Base-by-base conservation (phyloP, 2,888 invertebrate genomes). In the Troides oblongomaculatus region DNA sequence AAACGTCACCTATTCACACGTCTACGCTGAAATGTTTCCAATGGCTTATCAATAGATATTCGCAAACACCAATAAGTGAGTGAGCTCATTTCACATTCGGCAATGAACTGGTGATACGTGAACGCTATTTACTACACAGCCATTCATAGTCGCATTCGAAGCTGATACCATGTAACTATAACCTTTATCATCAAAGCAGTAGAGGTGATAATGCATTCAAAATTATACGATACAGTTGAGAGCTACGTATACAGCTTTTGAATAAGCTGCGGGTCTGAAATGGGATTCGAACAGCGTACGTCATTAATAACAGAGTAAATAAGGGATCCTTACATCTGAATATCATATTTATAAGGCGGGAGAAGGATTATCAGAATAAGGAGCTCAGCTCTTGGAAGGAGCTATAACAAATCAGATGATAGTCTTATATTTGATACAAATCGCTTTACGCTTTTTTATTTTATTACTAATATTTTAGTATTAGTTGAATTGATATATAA, bases 31-130 rank as follows among this genome's bases (percentile, higher is more conserved):
- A 62, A 61, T 62, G 43, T n/a, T 60, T 18, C 36, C 66, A 18
- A 30, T 66, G 53, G n/a, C 12, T 66, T 21, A 66, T 60, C 66
- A 66, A 66, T 66, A 60, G 60, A 60, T 39, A 39, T 30, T 46
- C 46, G n/a, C 59, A 59, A 53, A 66, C 53, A 56, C 43, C 61
- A 62, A 66, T 66, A 62, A 66, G 62, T 25, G 50, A 17, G 46
- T 60, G 36, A 61, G 36, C 63, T 59, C 50, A 68, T 63, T 68
- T 50, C 63, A 36, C 18, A 23, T 64, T 64, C 43, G 58, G 43
- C 59, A 63, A 64, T 64, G 63, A 64, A 59, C 62, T 58, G 4
- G 46, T 62, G 66, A 66, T 61, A 61, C 36, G 61, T 56, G 56
- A 61, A 39, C 6, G 25, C 39, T 56, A 61, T 66, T 56, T 66